Conservation (phyloP, 2,113 vertebrate genomes). For the Pitta sordida region DNA sequence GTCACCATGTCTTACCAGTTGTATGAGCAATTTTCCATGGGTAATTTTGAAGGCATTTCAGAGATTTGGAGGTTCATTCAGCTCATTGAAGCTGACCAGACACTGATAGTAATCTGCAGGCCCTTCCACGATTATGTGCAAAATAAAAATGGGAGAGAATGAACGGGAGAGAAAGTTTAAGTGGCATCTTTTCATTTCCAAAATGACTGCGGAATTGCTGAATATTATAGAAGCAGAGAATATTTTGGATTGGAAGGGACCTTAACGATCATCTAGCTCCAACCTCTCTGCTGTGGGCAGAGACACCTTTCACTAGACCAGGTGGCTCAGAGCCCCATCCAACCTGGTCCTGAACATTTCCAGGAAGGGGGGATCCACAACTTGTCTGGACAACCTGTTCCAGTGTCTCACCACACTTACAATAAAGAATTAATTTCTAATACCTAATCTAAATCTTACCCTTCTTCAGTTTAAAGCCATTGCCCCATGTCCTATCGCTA, state of each 20-base stretch:
- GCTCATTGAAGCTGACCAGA: neutral
- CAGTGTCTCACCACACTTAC: neutral
- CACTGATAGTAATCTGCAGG: neutral
- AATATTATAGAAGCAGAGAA: neutral
- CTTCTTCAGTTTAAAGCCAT: neutral
- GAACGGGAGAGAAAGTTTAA: neutral
- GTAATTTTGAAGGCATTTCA: neutral
- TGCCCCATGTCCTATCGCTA: neutral
- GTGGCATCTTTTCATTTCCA: neutral
- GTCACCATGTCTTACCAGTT: neutral
- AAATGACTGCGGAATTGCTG: neutral
- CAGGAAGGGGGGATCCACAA: neutral
- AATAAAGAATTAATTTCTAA: neutral
- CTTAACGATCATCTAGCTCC: neutral
- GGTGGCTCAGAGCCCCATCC: neutral
- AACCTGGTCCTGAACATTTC: neutral
- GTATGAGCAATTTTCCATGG: neutral
- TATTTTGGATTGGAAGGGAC: neutral
- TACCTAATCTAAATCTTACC: neutral
- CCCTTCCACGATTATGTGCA: neutral
- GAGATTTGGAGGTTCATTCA: neutral
- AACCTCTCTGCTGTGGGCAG: neutral
- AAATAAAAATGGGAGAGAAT: neutral
- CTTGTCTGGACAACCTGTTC: neutral
- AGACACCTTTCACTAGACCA: neutral